phyloP scores from a whole-genome alignment of 1,140 invertebrate species.

The Anastrepha ludens region DNA sequence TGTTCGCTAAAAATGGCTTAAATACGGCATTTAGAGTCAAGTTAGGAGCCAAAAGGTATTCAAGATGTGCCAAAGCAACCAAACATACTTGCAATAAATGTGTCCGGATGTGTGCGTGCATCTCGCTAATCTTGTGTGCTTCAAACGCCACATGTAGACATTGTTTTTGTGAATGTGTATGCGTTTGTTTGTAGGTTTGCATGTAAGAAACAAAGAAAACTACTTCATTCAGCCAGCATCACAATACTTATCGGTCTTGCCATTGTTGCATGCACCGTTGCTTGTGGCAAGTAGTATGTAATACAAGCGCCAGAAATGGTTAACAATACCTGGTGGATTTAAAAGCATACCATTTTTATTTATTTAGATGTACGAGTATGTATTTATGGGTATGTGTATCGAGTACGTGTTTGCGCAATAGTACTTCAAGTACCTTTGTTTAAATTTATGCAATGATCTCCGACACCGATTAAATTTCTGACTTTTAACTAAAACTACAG shows the following conservation, averaged over 20 bases:
- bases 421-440: too few species aligned
- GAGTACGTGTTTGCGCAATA: too few species aligned
- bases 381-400: not conserved
- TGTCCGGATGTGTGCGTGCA: not conserved
- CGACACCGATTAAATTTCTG: too few species aligned
- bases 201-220: constrained; percentile 17
- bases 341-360: not conserved
- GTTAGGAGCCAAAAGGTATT: not conserved
- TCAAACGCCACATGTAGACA: too few species aligned
- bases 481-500: too few species aligned
- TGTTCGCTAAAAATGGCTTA: constrained; percentile 28
- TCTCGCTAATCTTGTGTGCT: not conserved
- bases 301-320: constrained; percentile 35
- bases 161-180: not conserved
- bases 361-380: too few species aligned
- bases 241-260: constrained; percentile 28
- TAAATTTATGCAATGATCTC: too few species aligned
- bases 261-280: constrained; percentile 33
- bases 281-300: constrained; percentile 7
- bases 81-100: too few species aligned
- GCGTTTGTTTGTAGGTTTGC: not conserved
- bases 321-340: constrained; percentile 27
- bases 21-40: constrained; percentile 1
- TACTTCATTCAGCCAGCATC: not conserved
- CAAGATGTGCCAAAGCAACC: not conserved